Base-by-base conservation (phyloP, 2,797 vertebrate species). In the Periophthalmus magnuspinnatus region DNA sequence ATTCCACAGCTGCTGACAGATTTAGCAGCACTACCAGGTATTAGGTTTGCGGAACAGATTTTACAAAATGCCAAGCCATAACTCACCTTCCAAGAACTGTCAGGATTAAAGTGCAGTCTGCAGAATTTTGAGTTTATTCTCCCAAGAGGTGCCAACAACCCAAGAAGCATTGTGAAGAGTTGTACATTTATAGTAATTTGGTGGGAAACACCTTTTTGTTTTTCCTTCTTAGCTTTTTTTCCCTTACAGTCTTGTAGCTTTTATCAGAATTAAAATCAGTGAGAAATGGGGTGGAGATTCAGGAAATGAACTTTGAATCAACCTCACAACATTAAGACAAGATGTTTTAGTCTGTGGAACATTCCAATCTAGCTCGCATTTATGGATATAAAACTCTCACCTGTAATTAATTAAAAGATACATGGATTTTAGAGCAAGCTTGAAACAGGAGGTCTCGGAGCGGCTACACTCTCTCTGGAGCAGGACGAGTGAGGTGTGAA, bases 111-210 rank as follows among this genome's bases (percentile, higher is more conserved):
- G 55, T 32, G 24, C 55, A 57, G 55, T 17, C 55, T 57, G 55
- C 55, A 32, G 55, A 24, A 32, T 57, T 57, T 57, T 16, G 55
- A 32, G 55, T 57, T 48, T 19, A 64, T 28, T 68, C 72, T 56
- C 66, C 78, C 55, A 2, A 57, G 24, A 57, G 55, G 24, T 57
- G 13, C 13, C 22, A 16, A 57, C 55, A 16, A 16, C 7, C 55
- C 55, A 6, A 32, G 14, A 57, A 24, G 24, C 14, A 57, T 22
- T 55, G 21, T 3, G 10, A 55, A 24, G 55, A 22, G 3, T 10
- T 57, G 24, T 57, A 28, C 22, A 14, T 28, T 57, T 57, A 28
- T 56, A 24, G 13, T 24, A 19, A 56, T 24, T 13, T 56, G 9
- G 24, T 0, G 24, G 5, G 5, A 28, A 22, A 54, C n/a, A 41